Conservation (phyloP, 1,140 invertebrate species). For the Lasioglossum baleicum region DNA sequence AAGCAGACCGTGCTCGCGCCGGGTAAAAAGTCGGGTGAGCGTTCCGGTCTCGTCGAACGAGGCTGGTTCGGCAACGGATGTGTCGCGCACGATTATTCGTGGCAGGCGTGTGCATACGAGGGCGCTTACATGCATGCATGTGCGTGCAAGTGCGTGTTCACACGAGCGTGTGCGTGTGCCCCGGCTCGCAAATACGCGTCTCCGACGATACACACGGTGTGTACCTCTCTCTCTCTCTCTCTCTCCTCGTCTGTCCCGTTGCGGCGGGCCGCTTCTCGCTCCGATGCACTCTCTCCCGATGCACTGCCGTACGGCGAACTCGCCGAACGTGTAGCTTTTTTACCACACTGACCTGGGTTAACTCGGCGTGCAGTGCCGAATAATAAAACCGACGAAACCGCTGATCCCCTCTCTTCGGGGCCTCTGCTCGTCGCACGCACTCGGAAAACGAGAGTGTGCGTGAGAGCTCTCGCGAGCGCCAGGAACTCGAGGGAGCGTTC, state of each 20-base stretch:
- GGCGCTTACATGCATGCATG: background rate
- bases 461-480: background rate
- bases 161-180: background rate
- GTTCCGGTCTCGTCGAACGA: constrained; percentile 7
- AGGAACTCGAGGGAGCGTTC: too few relatives aligned
- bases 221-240: background rate
- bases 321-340: constrained; percentile 69
- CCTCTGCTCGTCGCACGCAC: background rate
- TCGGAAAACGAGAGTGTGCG: background rate
- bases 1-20: background rate
- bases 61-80: constrained; percentile 54
- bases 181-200: constrained; percentile 38
- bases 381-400: constrained; percentile 73
- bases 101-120: constrained; percentile 32
- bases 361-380: constrained; percentile 75
- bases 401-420: constrained; percentile 62
- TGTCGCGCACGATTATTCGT: constrained; percentile 45
- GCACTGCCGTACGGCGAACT: constrained; percentile 18
- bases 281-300: background rate
- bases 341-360: constrained; percentile 78
- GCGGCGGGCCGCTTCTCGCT: constrained; percentile 7
- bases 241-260: constrained; percentile 6
- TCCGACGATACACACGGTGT: constrained; percentile 5
- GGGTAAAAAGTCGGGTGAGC: constrained; percentile 10
- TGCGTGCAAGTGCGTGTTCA: constrained; percentile 1